A percentile compares a stretch with the other conserved stretches of the same genome.
These are phyloP conservation scores for Nineta flava DNA, from an alignment of 2,888 invertebrate genomes.

Conservation along the genomic window DNA sequence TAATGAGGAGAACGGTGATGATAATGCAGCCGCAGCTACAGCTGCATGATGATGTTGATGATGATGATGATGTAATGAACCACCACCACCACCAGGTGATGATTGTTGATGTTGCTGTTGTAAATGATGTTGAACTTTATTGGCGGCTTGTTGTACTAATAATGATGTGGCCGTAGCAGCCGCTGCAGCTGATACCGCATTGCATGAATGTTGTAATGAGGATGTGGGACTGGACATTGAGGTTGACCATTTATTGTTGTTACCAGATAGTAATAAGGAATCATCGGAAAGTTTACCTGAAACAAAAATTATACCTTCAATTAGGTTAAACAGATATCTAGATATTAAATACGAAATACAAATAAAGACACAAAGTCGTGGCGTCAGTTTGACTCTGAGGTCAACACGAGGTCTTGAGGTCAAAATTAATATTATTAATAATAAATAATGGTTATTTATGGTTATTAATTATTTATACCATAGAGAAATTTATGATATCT, in stretches of 20 bases:
- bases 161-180: not conserved
- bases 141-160: constrained; percentile 29
- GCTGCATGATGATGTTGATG: constrained; percentile 38
- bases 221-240: constrained; percentile 22
- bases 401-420: too few relatives aligned
- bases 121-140: constrained; percentile 11
- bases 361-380: too few relatives aligned
- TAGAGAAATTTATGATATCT: too few relatives aligned
- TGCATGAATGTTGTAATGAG: constrained; percentile 22
- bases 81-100: constrained; percentile 14
- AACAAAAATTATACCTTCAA: constrained; percentile 16
- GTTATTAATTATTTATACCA: too few relatives aligned
- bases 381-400: too few relatives aligned
- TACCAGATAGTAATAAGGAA: constrained; percentile 18
- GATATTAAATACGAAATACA: too few relatives aligned
- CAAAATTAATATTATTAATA: too few relatives aligned
- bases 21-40: constrained; percentile 45
- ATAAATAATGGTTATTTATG: too few relatives aligned
- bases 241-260: constrained; percentile 29
- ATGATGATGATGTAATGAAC: constrained; percentile 22
- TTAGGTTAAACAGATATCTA: not conserved
- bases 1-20: constrained; percentile 39
- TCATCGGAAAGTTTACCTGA: constrained; percentile 29
- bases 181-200: constrained; percentile 18
- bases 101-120: constrained; percentile 13